Base-by-base conservation (phyloP, 2,113 vertebrate genomes). In the Gallinago undulata region DNA sequence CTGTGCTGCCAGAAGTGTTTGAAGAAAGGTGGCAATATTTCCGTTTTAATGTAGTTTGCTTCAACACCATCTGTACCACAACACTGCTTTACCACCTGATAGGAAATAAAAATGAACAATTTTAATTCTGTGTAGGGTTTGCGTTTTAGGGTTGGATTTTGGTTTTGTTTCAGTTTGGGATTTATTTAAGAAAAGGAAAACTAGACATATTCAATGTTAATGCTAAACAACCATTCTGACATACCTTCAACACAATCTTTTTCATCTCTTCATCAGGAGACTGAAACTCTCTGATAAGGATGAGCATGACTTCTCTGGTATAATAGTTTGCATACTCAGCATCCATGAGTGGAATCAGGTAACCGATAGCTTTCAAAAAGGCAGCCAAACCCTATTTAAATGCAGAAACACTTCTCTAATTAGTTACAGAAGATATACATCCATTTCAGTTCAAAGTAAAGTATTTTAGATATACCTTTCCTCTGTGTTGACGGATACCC, bases 231-330 rank as follows among this genome's bases (percentile, higher is more conserved):
- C 25, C 14, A 37, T 35, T 55, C 31, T 64, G 47, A 96, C 85
- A 9, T 96, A 99, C 99, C 99, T 99, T 99, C 24, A 99, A 97
- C 5, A 99, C 99, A 83, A 99, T 99, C 98, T 99, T 99, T 87
- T 99, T 99, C 99, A 99, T 99, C 94, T 99, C 99, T 98, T 99
- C 99, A 81, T 99, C 99, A 47, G 99, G 99, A 93, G 99, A 99
- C 68, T 99, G 99, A 96, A 99, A 99, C 98, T 99, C 99, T 98
- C 99, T 97, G 97, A 99, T 99, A 89, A 99, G 99, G 97, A 99
- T 99, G 69, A 99, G 89, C 99, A 99, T 99, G 96, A 99, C 99
- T 98, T 99, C 99, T 87, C 99, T 98, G 94, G 99, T 99, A 92
- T 99, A 99, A 95, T 99, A 99, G 98, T 99, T 99, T 19, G 99